These are phyloP conservation scores for Montipora sp. DNA, from an alignment of 64 coral and sea anemone genomes.

Conservation along the genomic window DNA sequence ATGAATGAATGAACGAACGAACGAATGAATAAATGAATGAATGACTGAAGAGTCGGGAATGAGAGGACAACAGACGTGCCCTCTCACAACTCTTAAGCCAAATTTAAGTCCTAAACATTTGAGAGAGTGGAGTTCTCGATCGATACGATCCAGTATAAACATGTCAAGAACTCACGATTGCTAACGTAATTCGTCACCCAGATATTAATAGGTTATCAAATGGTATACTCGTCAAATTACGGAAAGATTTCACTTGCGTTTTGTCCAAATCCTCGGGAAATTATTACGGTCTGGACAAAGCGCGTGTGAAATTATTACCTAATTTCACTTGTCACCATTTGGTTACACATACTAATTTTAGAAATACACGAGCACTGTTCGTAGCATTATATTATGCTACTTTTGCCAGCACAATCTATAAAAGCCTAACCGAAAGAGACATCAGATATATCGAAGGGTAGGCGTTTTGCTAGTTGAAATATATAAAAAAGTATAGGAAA, in stretches of 20 bases:
- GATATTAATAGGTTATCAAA: background rate
- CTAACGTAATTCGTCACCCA: background rate
- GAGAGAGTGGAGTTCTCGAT: too few species aligned
- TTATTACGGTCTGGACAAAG: too few species aligned
- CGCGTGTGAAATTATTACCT: background rate
- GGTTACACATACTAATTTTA: background rate
- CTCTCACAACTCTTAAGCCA: slow-evolving; percentile 5
- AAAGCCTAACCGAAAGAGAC: background rate
- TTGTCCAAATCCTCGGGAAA: too few species aligned
- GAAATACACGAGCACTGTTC: too few species aligned
- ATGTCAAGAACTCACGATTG: slow-evolving; percentile 11
- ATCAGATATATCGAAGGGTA: slow-evolving; percentile 2
- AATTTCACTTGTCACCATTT: too few species aligned
- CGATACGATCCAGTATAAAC: background rate
- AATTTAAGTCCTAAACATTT: slow-evolving; percentile 11
- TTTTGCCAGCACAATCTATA: too few species aligned
- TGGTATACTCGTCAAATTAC: background rate
- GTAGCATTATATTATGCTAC: too few species aligned
- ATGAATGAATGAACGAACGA: background rate
- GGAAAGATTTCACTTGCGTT: background rate
- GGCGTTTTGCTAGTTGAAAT: background rate
- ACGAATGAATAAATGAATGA: background rate
- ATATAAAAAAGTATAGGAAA: background rate
- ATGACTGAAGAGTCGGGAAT: background rate
- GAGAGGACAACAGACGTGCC: background rate